Percentiles rank a stretch among this genome's conserved stretches.
These are phyloP conservation scores for Camponotus fellah DNA, from an alignment of 2,888 invertebrate genomes.

Conservation along the genomic window DNA sequence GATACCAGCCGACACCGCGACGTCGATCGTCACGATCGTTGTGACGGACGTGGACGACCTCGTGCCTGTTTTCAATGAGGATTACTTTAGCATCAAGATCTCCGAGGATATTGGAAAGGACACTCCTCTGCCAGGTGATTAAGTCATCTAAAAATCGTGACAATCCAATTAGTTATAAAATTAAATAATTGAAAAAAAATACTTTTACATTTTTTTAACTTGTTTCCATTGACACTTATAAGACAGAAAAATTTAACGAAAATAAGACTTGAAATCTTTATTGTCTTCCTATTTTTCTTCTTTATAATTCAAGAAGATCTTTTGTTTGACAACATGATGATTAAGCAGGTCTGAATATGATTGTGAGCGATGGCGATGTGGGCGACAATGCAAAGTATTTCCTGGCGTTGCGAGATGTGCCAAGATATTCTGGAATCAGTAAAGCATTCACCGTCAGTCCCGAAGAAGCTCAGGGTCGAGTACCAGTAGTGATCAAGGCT, in stretches of 20 bases:
- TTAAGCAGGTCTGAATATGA: slow-evolving; percentile 89
- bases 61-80: slow-evolving; percentile 90
- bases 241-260: background rate
- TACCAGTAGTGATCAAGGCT: slow-evolving; percentile 92
- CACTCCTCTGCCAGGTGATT: slow-evolving; percentile 88
- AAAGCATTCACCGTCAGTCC: slow-evolving; percentile 88
- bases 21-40: slow-evolving; percentile 91
- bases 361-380: slow-evolving; percentile 91
- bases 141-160: background rate
- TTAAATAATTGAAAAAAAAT: background rate
- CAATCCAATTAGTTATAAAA: background rate
- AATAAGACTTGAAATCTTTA: background rate
- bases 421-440: slow-evolving; percentile 82
- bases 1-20: slow-evolving; percentile 90
- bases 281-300: background rate
- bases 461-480: slow-evolving; percentile 90
- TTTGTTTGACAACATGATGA: slow-evolving; percentile 8
- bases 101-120: slow-evolving; percentile 92
- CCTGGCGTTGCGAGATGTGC: slow-evolving; percentile 88
- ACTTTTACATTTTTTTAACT: background rate
- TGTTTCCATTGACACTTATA: background rate
- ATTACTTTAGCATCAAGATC: slow-evolving; percentile 90
- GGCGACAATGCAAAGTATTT: slow-evolving; percentile 92
- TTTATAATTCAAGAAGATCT: background rate
- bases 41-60: slow-evolving; percentile 94